Evolutionary conservation across 1,140 invertebrate species (phyloP).

Genomic region (Drosophila tsacasi): DNA sequence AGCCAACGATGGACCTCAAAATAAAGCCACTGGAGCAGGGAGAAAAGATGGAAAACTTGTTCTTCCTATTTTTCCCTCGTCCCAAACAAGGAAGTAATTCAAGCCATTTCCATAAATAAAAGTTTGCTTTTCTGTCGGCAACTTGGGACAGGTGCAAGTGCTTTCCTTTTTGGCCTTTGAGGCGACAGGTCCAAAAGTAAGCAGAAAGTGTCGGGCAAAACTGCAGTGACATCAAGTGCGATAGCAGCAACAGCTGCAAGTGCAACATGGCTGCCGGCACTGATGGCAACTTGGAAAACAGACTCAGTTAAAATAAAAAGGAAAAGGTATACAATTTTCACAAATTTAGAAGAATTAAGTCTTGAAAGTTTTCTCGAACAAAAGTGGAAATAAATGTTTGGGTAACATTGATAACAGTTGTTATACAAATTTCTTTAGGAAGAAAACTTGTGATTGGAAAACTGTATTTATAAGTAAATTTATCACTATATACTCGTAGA

Average conservation of each 20-base stretch:
- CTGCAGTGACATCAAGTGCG: constrained; percentile 20
- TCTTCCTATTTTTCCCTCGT: constrained; percentile 32
- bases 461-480: too few species aligned
- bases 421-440: background rate
- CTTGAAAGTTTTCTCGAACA: too few species aligned
- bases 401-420: background rate
- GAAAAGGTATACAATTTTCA: background rate
- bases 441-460: background rate
- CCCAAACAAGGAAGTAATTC: constrained; percentile 72
- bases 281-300: constrained; percentile 8
- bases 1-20: constrained; percentile 36
- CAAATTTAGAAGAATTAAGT: background rate
- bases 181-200: constrained; percentile 27
- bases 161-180: constrained; percentile 35
- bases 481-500: too few species aligned
- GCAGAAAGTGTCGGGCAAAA: constrained; percentile 35
- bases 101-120: constrained; percentile 63
- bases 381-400: background rate
- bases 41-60: constrained; percentile 22
- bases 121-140: constrained; percentile 38
- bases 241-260: constrained; percentile 14
- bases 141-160: constrained; percentile 44
- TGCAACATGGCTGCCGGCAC: background rate
- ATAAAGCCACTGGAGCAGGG: constrained; percentile 52
- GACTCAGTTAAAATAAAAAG: background rate